Conservation (phyloP, 2,888 invertebrate genomes). For the Drosophila macrospina region DNA sequence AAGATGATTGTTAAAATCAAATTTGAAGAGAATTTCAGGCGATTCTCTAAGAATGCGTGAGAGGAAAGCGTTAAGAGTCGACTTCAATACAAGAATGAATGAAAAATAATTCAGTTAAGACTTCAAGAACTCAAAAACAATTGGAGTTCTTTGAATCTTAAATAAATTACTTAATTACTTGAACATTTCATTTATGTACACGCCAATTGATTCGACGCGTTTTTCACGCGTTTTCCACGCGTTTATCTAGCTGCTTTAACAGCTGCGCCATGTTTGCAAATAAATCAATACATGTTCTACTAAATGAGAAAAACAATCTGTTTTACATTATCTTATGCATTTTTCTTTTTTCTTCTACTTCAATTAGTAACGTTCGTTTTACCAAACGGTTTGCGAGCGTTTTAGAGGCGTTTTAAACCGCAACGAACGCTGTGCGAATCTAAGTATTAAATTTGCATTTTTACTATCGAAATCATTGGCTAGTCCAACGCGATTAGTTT, state of each 20-base stretch:
- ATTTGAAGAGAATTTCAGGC: constrained; percentile 1
- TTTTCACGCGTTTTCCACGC: constrained; percentile 1
- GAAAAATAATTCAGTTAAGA: not conserved
- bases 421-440: constrained; percentile 13
- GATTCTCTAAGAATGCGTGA: constrained; percentile 8
- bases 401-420: constrained; percentile 34
- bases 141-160: not conserved
- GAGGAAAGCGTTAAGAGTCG: constrained; percentile 7
- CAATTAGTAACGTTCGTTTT: constrained; percentile 9
- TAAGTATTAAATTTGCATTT: constrained; percentile 21
- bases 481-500: constrained; percentile 20
- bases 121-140: not conserved
- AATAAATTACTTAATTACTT: not conserved
- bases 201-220: not conserved
- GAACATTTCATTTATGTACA: not conserved
- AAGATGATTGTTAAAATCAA: constrained; percentile 37
- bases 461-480: constrained; percentile 24
- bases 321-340: not conserved
- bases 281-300: not conserved
- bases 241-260: not conserved
- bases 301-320: not conserved
- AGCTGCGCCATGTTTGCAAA: not conserved
- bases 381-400: constrained; percentile 16
- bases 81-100: not conserved
- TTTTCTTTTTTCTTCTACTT: not conserved